Evolutionary conservation across 2,888 invertebrate genomes (phyloP), one percentile per base, ranked within the genome.

Genomic region (Amiota mariae): DNA sequence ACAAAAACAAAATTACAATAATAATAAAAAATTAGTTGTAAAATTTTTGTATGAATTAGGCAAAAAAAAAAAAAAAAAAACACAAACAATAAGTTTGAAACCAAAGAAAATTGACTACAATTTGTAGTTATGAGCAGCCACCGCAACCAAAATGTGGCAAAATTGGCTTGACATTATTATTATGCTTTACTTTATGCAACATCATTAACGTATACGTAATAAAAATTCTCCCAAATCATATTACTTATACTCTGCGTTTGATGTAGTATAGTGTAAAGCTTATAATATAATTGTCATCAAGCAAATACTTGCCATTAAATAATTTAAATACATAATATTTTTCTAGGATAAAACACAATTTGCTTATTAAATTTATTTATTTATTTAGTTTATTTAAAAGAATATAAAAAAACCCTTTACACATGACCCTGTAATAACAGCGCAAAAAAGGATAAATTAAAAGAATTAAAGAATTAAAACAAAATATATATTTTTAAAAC

Each of bases 91-190:
- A 73, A 73, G 74, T 81, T 78, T 61, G 74, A 79, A 77, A 75
- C 79, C 78, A 79, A 80, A 74, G 73, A 75, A 1, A 24, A 24
- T 24, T 36, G 36, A 36, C 36, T 36, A 36, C 36, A 36, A 76
- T 67, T 59, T 54, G 13, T 67, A 67, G 51, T 67, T 67, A 6
- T 51, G 51, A 79, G 86, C 86, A 85, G 85, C 86, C 85, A 85
- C 84, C 85, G 78, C 80, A 47, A 61, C 56, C 67, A 49, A 48
- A 47, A 12, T 20, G 11, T 63, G 36, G n/a, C 64, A 13, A 11
- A 15, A 2, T 64, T 51, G 12, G 11, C 18, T 54, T 15, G 68
- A 20, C 66, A 67, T 4, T 6, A 36, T 6, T 4, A 6, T 36
- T 36, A 6, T 36, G 36, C 36, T 18, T 20, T 47, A 68, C 46